These are phyloP conservation scores for Nesogale talazaci DNA, from an alignment of 2,113 vertebrate genomes.

Conservation along the genomic window DNA sequence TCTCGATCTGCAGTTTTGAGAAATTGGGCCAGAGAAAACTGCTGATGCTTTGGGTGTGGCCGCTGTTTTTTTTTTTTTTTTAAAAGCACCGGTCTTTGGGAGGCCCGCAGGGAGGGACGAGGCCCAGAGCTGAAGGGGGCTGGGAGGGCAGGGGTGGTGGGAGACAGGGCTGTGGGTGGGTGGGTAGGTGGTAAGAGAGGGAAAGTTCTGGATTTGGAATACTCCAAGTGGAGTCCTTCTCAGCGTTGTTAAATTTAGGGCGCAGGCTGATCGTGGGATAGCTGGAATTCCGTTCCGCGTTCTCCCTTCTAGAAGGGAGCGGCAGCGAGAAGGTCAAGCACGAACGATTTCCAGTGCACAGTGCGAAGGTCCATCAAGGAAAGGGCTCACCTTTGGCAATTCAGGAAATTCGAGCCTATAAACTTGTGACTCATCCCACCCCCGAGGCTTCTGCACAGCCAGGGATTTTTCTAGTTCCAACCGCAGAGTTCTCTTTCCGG, in stretches of 20 bases:
- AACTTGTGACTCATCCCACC: conserved; percentile 66
- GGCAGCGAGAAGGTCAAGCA: too few relatives aligned
- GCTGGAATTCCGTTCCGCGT: neutral
- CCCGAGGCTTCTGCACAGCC: neutral
- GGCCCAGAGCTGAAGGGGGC: neutral
- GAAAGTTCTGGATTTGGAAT: neutral
- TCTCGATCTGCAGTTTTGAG: conserved; percentile 8
- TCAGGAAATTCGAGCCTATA: conserved; percentile 50
- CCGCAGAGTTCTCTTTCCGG: conserved; percentile 46
- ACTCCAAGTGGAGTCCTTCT: neutral
- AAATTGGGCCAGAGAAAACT: conserved; percentile 25
- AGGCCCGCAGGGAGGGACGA: neutral
- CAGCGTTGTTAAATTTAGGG: neutral
- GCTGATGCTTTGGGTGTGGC: neutral
- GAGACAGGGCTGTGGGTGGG: neutral
- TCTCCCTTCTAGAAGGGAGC: neutral
- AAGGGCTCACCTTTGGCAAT: neutral
- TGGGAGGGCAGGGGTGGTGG: too few relatives aligned
- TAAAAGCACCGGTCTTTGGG: neutral
- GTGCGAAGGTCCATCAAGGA: neutral
- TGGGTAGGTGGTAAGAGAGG: neutral
- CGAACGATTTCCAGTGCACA: conserved; percentile 44
- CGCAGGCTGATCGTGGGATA: neutral
- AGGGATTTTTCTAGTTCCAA: conserved; percentile 23
- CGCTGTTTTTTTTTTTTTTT: neutral